phyloP scores from a whole-genome alignment of 2,113 vertebrate genomes.

The Festucalex cinctus region DNA sequence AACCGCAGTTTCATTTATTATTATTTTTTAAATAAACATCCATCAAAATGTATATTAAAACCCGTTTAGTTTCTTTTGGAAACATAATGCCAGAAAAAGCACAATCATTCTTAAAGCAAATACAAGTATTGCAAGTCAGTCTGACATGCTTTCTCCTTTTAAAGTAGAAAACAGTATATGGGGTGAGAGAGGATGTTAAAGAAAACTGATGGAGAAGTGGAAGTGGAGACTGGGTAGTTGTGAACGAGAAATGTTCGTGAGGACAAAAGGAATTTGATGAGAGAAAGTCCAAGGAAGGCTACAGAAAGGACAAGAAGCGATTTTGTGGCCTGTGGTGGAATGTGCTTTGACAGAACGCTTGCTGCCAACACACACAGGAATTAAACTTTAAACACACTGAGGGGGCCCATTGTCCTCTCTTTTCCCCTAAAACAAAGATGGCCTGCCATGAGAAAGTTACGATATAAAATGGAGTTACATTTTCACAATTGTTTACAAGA shows the following conservation, averaged over 20 bases:
- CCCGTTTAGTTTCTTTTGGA: not conserved
- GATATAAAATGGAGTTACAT: not conserved
- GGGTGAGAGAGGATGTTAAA: not conserved
- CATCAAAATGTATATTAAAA: not conserved
- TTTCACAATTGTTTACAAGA: not conserved
- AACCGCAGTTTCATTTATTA: not conserved
- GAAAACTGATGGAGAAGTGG: slow-evolving; percentile 14
- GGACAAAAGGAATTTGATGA: slow-evolving; percentile 28
- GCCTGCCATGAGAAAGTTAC: slow-evolving; percentile 5
- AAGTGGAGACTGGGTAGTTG: slow-evolving; percentile 4
- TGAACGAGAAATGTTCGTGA: slow-evolving; percentile 15
- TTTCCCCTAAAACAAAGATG: slow-evolving; percentile 25
- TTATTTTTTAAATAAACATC: not conserved
- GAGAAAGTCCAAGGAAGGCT: slow-evolving; percentile 25
- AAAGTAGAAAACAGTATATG: not conserved
- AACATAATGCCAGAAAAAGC: not conserved
- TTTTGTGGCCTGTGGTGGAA: slow-evolving; percentile 56
- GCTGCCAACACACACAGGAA: slow-evolving; percentile 33
- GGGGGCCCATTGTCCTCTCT: slow-evolving; percentile 11
- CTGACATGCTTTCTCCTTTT: not conserved
- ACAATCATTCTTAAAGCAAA: not conserved
- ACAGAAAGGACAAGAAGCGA: slow-evolving; percentile 42
- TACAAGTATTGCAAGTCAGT: not conserved
- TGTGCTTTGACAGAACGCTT: slow-evolving; percentile 46
- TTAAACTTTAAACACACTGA: slow-evolving; percentile 24